Base-by-base conservation (phyloP, 2,797 vertebrate genomes). In the Sardinella longiceps region DNA sequence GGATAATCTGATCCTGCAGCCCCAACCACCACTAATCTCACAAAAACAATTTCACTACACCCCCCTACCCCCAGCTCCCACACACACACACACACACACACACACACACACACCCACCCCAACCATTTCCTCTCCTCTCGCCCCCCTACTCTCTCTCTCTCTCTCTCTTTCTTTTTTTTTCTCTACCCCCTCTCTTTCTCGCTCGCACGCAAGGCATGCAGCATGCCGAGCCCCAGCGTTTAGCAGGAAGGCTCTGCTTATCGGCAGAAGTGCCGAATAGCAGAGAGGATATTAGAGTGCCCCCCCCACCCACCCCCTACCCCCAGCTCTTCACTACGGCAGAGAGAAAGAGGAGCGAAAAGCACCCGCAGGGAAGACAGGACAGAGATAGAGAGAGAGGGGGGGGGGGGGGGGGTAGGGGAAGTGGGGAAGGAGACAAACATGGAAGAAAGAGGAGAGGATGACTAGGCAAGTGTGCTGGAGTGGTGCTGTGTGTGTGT, bases 1-100 rank as follows among this genome's bases (percentile, higher is more conserved):
- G 83, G 81, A 87, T 90, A 89, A 90, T 90, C 89, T 88, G 88
- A 90, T 91, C 90, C 85, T 70, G 51, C 70, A 81, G 86, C 89
- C 86, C 23, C 80, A 50, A 74, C 86, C 77, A 86, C 83, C 48
- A 53, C 81, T 87, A 90, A 90, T 89, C 87, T 85, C 88, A 83
- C 85, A 82, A 81, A 88, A 84, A 89, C 86, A 84, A 56, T 56
- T 28, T 63, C 58, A 1, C 20, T 56, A 23, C 18, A 3, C 58
- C 53, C 23, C 53, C 80, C 80, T 51, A n/a, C 82, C 58, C 33
- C 0, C 45, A 10, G n/a, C 58, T 25, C 25, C 12, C 7, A 23
- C 28, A 7, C 7, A 4, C 58, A 1, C 25, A 45, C 58, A 63
- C n/a, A n/a, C n/a, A 37, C n/a, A 6, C n/a, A 5, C n/a, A n/a